Evolutionary conservation across 2,888 invertebrate genomes (phyloP), one percentile per base, ranked within the genome.

Genomic region (Pelosia muscerda): DNA sequence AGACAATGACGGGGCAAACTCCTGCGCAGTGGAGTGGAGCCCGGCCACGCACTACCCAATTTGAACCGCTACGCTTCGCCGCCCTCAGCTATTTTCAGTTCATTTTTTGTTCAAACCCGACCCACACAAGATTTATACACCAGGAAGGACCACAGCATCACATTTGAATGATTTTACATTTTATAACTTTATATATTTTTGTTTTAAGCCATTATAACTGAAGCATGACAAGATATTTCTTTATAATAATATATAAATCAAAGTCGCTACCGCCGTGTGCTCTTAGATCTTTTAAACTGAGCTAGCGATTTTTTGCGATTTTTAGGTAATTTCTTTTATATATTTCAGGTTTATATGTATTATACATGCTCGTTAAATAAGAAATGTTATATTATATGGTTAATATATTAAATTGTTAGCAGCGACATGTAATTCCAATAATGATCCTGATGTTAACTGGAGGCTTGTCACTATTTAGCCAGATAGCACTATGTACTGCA

Each of bases 11-110:
- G 87, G 74, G 81, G 74, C 87, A 84, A 63, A 84, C 87, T 84
- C 83, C 76, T 86, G 90, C 84, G 88, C 91, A 90, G 69, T 87
- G 81, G 82, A 88, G 86, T 90, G 89, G 76, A 86, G 84, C 88
- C 78, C 59, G 69, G 77, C 80, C 86, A 84, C 89, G 87, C 87
- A 85, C 84, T 79, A 77, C 76, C 79, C 86, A 84, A 89, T 87
- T 88, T 85, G 86, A 86, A 79, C 69, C 81, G 84, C 81, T 80
- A 87, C 86, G 88, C 82, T 90, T 83, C 83, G 83, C 77, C 83
- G 88, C 78, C 70, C 81, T 74, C 83, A 88, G 78, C 87, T 88
- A 88, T 89, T 91, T 87, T 81, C 84, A 84, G 84, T 82, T 78
- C 63, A 79, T 78, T 85, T 87, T 86, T 86, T 87, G 81, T 77